A percentile compares a stretch with the other conserved stretches of the same genome.
These are phyloP conservation scores for Salvelinus namaycush DNA, from an alignment of 2,113 vertebrate species.

Conservation along the genomic window DNA sequence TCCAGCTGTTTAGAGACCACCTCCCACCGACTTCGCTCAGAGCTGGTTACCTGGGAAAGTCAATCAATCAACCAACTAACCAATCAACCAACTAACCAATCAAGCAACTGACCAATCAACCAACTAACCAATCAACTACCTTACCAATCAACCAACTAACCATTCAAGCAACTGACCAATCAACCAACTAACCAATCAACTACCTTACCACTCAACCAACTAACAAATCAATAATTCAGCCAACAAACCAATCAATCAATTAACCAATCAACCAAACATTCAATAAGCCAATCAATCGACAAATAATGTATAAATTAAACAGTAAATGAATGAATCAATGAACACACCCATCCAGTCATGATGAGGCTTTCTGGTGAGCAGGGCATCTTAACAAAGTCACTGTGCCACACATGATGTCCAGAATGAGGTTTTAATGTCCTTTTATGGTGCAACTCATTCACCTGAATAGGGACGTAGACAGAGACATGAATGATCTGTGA, in stretches of 20 bases:
- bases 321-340: too few relatives aligned
- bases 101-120: too few relatives aligned
- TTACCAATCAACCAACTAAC: too few relatives aligned
- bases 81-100: too few relatives aligned
- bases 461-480: conserved; percentile 39
- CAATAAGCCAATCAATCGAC: not conserved
- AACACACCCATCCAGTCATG: not conserved
- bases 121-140: too few relatives aligned
- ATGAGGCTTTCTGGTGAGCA: conserved; percentile 16
- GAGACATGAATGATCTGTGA: too few relatives aligned
- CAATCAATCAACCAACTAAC: not conserved
- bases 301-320: not conserved
- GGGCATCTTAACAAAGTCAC: conserved; percentile 58
- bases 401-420: conserved; percentile 37
- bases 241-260: too few relatives aligned
- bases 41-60: accelerated
- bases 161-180: too few relatives aligned
- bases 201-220: too few relatives aligned
- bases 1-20: conserved; percentile 32
- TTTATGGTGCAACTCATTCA: accelerated
- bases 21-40: conserved; percentile 26
- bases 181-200: too few relatives aligned
- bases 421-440: accelerated
- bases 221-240: too few relatives aligned
- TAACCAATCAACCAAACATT: not conserved